phyloP scores from a whole-genome alignment of 2,113 vertebrate genomes.

The Hippoglossus stenolepis region DNA sequence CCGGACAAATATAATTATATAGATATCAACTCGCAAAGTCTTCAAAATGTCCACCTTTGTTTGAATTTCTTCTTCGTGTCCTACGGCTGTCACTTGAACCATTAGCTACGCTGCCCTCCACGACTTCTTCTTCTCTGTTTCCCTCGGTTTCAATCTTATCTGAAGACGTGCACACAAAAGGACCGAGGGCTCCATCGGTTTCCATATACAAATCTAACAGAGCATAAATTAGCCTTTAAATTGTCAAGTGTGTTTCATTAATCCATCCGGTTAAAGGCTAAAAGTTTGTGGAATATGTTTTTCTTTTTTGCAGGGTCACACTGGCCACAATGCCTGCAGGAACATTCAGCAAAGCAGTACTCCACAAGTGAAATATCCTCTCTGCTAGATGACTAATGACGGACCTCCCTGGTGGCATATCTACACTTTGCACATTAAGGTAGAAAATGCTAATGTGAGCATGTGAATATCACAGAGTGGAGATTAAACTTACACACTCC shows the following conservation, averaged over 20 bases:
- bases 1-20: too few relatives aligned
- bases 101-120: too few relatives aligned
- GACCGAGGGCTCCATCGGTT: too few relatives aligned
- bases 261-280: not conserved
- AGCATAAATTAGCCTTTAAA: not conserved
- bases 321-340: not conserved
- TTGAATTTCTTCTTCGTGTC: too few relatives aligned
- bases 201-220: too few relatives aligned
- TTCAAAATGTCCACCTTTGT: too few relatives aligned
- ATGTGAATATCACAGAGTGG: slow-evolving; percentile 53
- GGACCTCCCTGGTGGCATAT: slow-evolving; percentile 40
- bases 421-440: slow-evolving; percentile 55
- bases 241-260: not conserved
- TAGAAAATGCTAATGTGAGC: slow-evolving; percentile 69
- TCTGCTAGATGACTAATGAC: slow-evolving; percentile 49
- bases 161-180: too few relatives aligned
- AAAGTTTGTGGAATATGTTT: slow-evolving; percentile 7
- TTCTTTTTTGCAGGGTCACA: slow-evolving; percentile 12
- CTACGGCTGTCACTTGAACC: too few relatives aligned
- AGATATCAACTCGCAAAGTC: too few relatives aligned
- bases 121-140: too few relatives aligned
- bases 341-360: slow-evolving; percentile 3
- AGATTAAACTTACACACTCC: slow-evolving; percentile 50
- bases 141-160: too few relatives aligned
- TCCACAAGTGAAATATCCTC: slow-evolving; percentile 46